A percentile compares a stretch with the other conserved stretches of the same genome.
These are phyloP conservation scores for Asobara japonica DNA, from an alignment of 1,140 invertebrate genomes.

Conservation along the genomic window DNA sequence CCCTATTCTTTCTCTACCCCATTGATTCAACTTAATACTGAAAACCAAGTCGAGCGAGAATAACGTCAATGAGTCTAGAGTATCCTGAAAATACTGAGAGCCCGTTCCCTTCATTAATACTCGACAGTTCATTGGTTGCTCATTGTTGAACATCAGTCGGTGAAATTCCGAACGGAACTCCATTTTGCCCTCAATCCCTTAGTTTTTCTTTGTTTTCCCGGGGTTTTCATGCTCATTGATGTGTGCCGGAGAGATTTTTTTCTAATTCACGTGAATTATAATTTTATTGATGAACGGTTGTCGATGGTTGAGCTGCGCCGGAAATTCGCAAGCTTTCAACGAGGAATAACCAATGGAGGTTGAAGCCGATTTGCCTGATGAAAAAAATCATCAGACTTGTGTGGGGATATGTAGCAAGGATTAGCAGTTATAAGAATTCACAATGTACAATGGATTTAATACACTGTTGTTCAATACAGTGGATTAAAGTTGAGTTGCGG, in stretches of 20 bases:
- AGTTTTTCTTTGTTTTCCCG: not conserved
- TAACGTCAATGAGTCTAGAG: not conserved
- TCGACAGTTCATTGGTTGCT: constrained; percentile 14
- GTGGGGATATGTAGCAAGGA: not conserved
- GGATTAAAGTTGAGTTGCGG: no score
- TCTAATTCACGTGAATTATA: not conserved
- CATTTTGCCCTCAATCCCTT: not conserved
- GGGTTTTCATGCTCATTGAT: not conserved
- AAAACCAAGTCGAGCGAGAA: not conserved
- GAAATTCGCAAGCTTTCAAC: no score
- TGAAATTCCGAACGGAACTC: not conserved
- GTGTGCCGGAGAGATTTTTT: not conserved
- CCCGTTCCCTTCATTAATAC: not conserved
- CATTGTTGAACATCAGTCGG: not conserved
- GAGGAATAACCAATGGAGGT: no score
- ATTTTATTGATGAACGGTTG: not conserved
- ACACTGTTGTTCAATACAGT: no score
- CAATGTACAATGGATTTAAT: no score
- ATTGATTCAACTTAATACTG: not conserved
- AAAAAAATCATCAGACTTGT: not conserved
- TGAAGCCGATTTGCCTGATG: no score
- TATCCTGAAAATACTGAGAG: not conserved
- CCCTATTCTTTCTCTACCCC: not conserved
- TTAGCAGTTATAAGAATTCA: no score
- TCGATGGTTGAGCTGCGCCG: not conserved